Evolutionary conservation across 1,140 invertebrate genomes (phyloP).

Genomic region (Cydia strobilella): DNA sequence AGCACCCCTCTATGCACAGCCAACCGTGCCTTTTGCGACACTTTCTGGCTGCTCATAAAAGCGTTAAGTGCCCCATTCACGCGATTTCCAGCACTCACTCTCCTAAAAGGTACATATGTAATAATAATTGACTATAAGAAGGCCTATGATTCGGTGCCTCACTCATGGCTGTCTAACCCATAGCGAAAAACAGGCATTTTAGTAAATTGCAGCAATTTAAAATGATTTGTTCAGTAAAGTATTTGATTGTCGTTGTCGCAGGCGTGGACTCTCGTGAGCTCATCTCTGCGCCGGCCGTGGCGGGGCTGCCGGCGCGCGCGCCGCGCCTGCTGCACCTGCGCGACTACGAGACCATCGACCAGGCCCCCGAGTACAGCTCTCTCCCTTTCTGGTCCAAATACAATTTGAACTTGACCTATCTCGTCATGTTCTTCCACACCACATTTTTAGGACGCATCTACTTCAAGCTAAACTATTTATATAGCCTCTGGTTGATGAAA

Average conservation of each 20-base stretch:
- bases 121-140: too few relatives aligned
- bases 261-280: constrained; percentile 56
- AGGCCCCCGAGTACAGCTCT: constrained; percentile 51
- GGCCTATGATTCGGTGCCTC: too few relatives aligned
- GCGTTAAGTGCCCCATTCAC: too few relatives aligned
- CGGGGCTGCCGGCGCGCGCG: constrained; percentile 40
- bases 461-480: constrained; percentile 61
- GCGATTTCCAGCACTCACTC: too few relatives aligned
- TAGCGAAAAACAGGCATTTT: too few relatives aligned
- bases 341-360: constrained; percentile 55
- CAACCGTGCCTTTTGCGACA: too few relatives aligned
- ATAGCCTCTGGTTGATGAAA: constrained; percentile 61
- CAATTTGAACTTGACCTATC: constrained; percentile 45
- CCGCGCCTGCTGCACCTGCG: constrained; percentile 50
- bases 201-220: too few relatives aligned
- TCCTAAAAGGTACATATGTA: too few relatives aligned
- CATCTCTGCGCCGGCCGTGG: constrained; percentile 49
- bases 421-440: constrained; percentile 43
- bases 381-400: constrained; percentile 49
- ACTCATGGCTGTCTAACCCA: too few relatives aligned
- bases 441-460: constrained; percentile 59
- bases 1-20: too few relatives aligned
- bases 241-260: constrained; percentile 42
- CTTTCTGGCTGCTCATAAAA: too few relatives aligned
- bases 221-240: neutral